Conservation (phyloP, 2,113 vertebrate species). For the Nothobranchius kuhntae region DNA sequence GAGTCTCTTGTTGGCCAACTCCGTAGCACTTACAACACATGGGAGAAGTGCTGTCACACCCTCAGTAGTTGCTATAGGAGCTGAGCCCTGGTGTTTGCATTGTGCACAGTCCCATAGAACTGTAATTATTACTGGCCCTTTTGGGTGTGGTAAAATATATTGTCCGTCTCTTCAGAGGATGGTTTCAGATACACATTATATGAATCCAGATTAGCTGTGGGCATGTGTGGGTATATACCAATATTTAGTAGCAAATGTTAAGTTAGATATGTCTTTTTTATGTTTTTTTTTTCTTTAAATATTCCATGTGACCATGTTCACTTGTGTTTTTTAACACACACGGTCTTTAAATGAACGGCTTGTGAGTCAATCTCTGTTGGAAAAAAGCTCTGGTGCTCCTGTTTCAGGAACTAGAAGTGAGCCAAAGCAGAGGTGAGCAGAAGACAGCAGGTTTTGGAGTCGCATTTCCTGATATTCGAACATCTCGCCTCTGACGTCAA, state of each 20-base stretch:
- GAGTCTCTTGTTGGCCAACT: slow-evolving; percentile 17
- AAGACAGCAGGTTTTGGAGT: too few species aligned
- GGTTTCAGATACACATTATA: background rate
- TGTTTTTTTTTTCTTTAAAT: background rate
- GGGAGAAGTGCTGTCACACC: slow-evolving; percentile 22
- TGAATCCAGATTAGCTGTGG: background rate
- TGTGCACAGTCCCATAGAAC: slow-evolving; percentile 40
- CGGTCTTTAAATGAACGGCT: too few species aligned
- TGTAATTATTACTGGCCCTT: slow-evolving; percentile 43
- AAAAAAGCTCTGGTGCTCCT: too few species aligned
- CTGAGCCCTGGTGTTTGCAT: slow-evolving; percentile 30
- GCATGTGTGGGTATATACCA: background rate
- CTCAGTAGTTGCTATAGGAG: slow-evolving; percentile 41
- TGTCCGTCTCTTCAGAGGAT: background rate
- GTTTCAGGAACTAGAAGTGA: too few species aligned
- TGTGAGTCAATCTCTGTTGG: too few species aligned
- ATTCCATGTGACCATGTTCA: too few species aligned
- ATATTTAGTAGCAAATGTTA: slow-evolving; percentile 1
- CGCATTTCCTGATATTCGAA: too few species aligned
- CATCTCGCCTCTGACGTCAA: too few species aligned
- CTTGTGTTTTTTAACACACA: too few species aligned
- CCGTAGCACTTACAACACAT: slow-evolving; percentile 15
- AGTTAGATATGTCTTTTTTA: background rate
- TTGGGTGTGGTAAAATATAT: slow-evolving; percentile 13
- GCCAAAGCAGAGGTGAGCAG: too few species aligned